Evolutionary conservation across 1,140 invertebrate genomes (phyloP).

Genomic region (Papilio dardanus): DNA sequence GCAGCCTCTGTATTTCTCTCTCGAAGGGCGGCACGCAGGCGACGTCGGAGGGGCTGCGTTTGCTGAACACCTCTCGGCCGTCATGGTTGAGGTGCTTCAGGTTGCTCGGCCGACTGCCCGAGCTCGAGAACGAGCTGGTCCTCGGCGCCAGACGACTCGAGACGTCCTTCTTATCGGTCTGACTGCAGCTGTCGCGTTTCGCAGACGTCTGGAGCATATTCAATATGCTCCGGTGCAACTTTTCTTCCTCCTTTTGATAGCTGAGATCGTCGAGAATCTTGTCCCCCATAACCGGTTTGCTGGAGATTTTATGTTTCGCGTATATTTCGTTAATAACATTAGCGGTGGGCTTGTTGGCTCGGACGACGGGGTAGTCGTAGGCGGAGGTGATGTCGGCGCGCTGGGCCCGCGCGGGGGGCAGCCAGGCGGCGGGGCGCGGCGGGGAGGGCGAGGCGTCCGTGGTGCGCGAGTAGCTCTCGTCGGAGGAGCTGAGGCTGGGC

Average conservation of each 20-base stretch:
- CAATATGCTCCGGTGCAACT: conserved; percentile 76
- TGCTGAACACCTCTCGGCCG: conserved; percentile 75
- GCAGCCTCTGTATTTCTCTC: conserved; percentile 88
- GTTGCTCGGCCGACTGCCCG: conserved; percentile 76
- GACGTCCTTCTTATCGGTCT: conserved; percentile 85
- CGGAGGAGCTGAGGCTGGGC: conserved; percentile 90
- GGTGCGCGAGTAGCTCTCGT: conserved; percentile 90
- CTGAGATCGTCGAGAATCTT: conserved; percentile 70
- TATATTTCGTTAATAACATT: conserved; percentile 69
- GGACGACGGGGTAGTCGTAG: conserved; percentile 72
- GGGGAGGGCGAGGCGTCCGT: conserved; percentile 85
- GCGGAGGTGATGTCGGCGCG: conserved; percentile 53
- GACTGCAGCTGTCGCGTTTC: conserved; percentile 85
- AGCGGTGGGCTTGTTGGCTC: conserved; percentile 63
- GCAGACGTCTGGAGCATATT: conserved; percentile 80
- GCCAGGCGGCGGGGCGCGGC: conserved; percentile 84
- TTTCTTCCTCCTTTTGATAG: conserved; percentile 80
- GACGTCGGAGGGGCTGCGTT: conserved; percentile 77
- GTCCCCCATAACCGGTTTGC: conserved; percentile 73
- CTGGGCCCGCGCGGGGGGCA: conserved; percentile 82
- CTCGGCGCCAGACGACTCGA: conserved; percentile 63
- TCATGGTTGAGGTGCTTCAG: conserved; percentile 80
- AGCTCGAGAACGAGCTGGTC: conserved; percentile 80
- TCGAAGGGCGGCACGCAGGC: conserved; percentile 85
- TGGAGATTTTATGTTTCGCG: conserved; percentile 73